Base-by-base conservation (phyloP, 2,113 vertebrate genomes). In the Numenius arquata region DNA sequence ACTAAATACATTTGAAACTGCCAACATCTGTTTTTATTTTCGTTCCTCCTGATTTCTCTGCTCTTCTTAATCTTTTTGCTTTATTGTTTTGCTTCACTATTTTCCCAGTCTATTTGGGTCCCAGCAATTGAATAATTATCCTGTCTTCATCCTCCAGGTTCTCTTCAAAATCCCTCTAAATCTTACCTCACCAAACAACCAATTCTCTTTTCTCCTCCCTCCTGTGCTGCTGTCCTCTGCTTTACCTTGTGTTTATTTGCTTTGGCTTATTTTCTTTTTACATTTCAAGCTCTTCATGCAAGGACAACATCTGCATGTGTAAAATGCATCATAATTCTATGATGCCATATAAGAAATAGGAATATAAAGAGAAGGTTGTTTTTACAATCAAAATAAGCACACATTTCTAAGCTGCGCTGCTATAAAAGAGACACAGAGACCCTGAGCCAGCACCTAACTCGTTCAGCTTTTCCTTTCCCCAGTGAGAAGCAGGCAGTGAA, bases 181-280 rank as follows among this genome's bases (percentile, higher is more conserved):
- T 78, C 88, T 92, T 66, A 81, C 25, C 43, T 89, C 11, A 2
- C 62, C 45, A 73, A 89, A 74, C 1, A 85, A 25, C 2, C 8
- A 70, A 10, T 61, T 81, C 43, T 92, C 71, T 71, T 87, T 78
- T 58, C 53, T 79, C n/a, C 29, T 74, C 32, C 79, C 52, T 88
- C 27, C 56, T 78, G 27, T 56, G 61, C 23, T 86, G 63, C 66
- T 92, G 61, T 85, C 61, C n/a, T 90, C 68, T 93, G 61, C 21
- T 74, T 95, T 89, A 84, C 73, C 43, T 90, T 55, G 45, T 65
- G 34, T 81, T 94, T 96, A 78, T 92, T 92, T 90, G 40, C 22
- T 90, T 89, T 84, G 52, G 36, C 47, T 77, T 84, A 22, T 59
- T 72, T 88, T 90, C 32, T 83, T 93, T 84, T 72, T 66, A 48